Percentiles rank a stretch among this genome's conserved stretches.
Conservation (phyloP, 2,113 vertebrate species). For the Nycticorax nycticorax region DNA sequence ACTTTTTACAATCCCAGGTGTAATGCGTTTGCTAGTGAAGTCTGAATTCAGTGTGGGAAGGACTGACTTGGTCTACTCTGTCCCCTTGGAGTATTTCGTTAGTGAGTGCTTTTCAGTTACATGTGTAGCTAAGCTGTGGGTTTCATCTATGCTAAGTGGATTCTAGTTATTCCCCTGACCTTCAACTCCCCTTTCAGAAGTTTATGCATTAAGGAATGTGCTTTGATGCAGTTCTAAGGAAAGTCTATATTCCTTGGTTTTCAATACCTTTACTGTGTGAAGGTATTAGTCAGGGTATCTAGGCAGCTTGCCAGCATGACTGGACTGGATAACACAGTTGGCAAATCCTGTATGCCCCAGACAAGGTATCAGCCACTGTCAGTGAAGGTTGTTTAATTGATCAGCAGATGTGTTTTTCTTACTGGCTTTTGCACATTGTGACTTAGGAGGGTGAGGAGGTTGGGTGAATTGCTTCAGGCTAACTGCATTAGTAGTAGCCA, state of each 20-base stretch:
- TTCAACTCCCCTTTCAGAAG: neutral
- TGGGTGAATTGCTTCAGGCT: neutral
- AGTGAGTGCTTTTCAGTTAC: neutral
- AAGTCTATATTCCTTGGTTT: neutral
- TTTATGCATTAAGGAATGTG: neutral
- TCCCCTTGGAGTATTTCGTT: neutral
- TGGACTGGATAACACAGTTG: neutral
- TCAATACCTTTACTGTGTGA: neutral
- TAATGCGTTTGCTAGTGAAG: neutral
- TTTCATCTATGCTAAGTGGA: neutral
- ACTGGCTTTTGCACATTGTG: neutral
- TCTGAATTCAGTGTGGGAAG: neutral
- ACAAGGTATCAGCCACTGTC: neutral
- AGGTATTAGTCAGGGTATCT: neutral
- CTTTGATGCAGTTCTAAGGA: neutral
- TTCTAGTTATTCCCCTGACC: neutral
- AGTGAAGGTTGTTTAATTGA: neutral
- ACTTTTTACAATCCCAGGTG: neutral
- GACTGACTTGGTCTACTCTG: neutral
- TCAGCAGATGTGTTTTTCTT: neutral
- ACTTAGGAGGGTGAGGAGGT: neutral
- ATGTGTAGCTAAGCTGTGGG: neutral
- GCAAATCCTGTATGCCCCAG: neutral
- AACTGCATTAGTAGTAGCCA: neutral
- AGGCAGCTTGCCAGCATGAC: neutral